Conservation (phyloP, 1,140 invertebrate species). For the Zaprionus taronus region DNA sequence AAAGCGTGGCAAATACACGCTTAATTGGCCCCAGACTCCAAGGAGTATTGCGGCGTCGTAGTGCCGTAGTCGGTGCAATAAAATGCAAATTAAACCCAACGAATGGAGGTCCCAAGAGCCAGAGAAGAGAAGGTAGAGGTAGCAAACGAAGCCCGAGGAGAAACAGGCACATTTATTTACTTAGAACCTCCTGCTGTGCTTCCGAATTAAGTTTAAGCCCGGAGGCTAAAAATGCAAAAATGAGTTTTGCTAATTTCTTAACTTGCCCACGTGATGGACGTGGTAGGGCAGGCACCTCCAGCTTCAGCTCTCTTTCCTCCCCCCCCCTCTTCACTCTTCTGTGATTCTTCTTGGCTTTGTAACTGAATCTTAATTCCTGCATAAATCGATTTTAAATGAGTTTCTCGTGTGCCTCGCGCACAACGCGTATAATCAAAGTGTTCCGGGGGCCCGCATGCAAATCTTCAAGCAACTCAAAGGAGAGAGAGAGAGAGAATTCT, state of each 20-base stretch:
- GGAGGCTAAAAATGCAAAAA: constrained; percentile 84
- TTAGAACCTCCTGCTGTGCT: constrained; percentile 85
- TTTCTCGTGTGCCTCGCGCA: constrained; percentile 45
- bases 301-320: background rate
- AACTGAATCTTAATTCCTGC: constrained; percentile 79
- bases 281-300: constrained; percentile 11
- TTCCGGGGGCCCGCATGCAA: constrained; percentile 44
- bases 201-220: constrained; percentile 85
- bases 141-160: constrained; percentile 22
- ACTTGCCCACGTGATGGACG: constrained; percentile 75
- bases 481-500: constrained; percentile 19
- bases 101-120: background rate
- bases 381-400: constrained; percentile 84
- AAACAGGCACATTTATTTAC: constrained; percentile 82
- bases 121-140: background rate
- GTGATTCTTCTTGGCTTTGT: background rate
- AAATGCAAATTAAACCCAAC: constrained; percentile 84
- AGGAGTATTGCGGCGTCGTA: constrained; percentile 7
- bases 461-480: constrained; percentile 20
- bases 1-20: constrained; percentile 83
- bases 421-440: constrained; percentile 62
- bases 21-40: constrained; percentile 75
- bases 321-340: constrained; percentile 1
- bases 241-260: constrained; percentile 85
- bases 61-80: constrained; percentile 60